Base-by-base conservation (phyloP, 2,797 vertebrate genomes). In the Hippocampus kuda region DNA sequence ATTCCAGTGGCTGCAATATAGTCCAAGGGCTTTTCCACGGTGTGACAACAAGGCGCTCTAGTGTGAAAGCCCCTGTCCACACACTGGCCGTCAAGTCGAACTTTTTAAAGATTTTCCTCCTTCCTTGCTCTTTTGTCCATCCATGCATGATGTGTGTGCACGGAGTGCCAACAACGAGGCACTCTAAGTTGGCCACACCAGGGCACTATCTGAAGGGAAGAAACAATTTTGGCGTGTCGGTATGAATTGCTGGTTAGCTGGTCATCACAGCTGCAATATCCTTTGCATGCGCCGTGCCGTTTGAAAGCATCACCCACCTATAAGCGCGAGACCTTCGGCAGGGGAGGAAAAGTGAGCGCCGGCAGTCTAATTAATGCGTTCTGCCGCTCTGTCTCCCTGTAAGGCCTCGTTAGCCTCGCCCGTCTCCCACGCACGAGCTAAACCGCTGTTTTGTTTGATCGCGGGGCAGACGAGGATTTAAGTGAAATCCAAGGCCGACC, bases 361-460 rank as follows among this genome's bases (percentile, higher is more conserved):
- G 70, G 72, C 22, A 56, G 69, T 69, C 78, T 85, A 86, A 86
- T 86, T 84, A 86, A 82, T 68, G 77, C 18, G 15, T 46, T 42
- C 20, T n/a, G 34, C 61, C 30, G 73, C 64, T 75, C 62, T 67
- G 44, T 70, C 48, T 73, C 68, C 66, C 75, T 70, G 81, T 81
- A 80, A 76, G 75, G 69, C 71, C 75, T 83, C 77, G 78, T 81
- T 88, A 79, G 49, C 26, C 79, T 80, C 79, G 79, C 73, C 59
- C 51, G 10, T 12, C 62, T 74, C 74, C 71, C 72, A 42, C 65
- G 34, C 46, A 27, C n/a, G 18, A 48, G 24, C 48, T 49, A 66
- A 66, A 49, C 65, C 30, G 18, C 62, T 22, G 70, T 75, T 79
- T 78, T 74, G 75, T 85, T 78, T 78, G 75, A 72, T 78, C 73